Percentiles rank a stretch among this genome's conserved stretches.
phyloP scores from a whole-genome alignment of 2,888 invertebrate species.

The Sesamia inferens region DNA sequence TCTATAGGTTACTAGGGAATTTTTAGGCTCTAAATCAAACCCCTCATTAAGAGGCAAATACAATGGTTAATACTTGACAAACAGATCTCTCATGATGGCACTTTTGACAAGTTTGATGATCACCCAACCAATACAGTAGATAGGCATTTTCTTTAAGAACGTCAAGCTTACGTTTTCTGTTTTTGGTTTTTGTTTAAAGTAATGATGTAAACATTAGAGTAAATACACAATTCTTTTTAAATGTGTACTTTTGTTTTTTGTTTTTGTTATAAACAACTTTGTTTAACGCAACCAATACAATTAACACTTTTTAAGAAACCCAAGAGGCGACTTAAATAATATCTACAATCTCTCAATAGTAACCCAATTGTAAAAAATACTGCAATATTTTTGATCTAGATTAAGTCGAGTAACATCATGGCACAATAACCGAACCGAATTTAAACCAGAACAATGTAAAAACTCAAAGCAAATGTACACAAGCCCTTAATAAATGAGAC shows the following conservation, averaged over 20 bases:
- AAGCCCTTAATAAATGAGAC: constrained; percentile 66
- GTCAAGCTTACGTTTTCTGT: not conserved
- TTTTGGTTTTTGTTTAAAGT: not conserved
- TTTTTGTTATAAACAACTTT: not conserved
- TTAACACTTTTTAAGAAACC: not conserved
- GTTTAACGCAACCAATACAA: not conserved
- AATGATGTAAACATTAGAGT: too few species aligned
- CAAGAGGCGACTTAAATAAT: not conserved
- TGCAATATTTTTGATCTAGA: constrained; percentile 11
- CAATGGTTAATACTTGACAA: not conserved
- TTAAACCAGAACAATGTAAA: constrained; percentile 43
- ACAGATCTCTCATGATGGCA: not conserved
- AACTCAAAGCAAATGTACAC: constrained; percentile 60
- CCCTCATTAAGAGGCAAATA: not conserved
- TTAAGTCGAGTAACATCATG: constrained; percentile 24
- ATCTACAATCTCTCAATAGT: too few species aligned
- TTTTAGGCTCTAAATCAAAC: too few species aligned
- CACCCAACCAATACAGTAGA: too few species aligned
- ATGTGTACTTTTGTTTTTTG: not conserved
- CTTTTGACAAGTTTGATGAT: not conserved
- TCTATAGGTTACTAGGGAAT: not conserved
- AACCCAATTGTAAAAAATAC: constrained; percentile 8
- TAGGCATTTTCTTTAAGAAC: not conserved
- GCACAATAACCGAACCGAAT: constrained; percentile 50
- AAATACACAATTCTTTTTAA: too few species aligned